phyloP scores from a whole-genome alignment of 1,140 invertebrate species.

The Glossosoma conforme region DNA sequence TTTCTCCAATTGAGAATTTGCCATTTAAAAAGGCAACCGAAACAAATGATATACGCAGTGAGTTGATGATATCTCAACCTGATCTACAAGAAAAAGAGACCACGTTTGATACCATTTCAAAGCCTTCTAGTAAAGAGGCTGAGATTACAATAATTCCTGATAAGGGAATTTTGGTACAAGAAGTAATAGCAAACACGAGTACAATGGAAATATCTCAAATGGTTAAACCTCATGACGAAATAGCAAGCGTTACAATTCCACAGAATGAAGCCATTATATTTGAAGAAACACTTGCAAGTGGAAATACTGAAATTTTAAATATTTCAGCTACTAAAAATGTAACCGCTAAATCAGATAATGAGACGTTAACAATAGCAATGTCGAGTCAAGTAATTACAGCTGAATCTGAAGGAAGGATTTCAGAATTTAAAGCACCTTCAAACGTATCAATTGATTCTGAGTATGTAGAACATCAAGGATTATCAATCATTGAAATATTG shows the following conservation, averaged over 20 bases:
- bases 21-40: constrained; percentile 15
- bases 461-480: constrained; percentile 21
- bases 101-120: constrained; percentile 32
- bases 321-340: constrained; percentile 33
- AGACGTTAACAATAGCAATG: constrained; percentile 35
- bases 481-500: constrained; percentile 29
- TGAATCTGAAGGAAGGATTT: constrained; percentile 20
- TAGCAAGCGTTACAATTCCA: constrained; percentile 11
- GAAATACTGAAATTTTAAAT: constrained; percentile 14
- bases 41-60: constrained; percentile 13
- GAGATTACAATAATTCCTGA: constrained; percentile 38
- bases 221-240: constrained; percentile 21
- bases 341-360: constrained; percentile 36
- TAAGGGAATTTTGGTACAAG: constrained; percentile 39
- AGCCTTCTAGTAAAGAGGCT: constrained; percentile 32
- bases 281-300: constrained; percentile 15
- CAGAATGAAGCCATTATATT: constrained; percentile 23
- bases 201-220: constrained; percentile 33
- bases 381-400: constrained; percentile 21
- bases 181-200: constrained; percentile 33
- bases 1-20: constrained; percentile 14
- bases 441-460: constrained; percentile 8
- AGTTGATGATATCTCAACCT: constrained; percentile 27
- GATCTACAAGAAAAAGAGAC: constrained; percentile 40
- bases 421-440: constrained; percentile 5